phyloP scores from a whole-genome alignment of 2,113 vertebrate genomes.

The Cyanoliseus patagonus region DNA sequence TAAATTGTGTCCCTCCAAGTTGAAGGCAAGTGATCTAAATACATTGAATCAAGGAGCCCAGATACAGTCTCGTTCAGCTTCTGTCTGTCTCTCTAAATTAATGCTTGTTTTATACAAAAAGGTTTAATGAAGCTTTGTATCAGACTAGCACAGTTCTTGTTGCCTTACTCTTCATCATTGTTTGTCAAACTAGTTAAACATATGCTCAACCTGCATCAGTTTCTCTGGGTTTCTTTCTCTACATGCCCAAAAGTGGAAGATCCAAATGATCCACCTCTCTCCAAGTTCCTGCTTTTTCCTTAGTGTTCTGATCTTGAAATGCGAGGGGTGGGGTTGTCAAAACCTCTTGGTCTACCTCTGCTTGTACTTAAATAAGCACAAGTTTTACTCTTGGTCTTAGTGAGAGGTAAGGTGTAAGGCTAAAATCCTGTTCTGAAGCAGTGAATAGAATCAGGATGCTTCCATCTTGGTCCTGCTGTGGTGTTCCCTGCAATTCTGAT shows the following conservation, averaged over 20 bases:
- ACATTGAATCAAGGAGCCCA: neutral
- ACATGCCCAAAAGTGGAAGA: neutral
- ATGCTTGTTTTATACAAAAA: neutral
- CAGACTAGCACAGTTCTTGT: neutral
- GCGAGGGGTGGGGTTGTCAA: neutral
- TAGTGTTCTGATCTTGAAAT: neutral
- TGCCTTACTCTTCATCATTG: neutral
- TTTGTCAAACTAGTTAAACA: neutral
- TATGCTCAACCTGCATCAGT: neutral
- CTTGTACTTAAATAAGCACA: neutral
- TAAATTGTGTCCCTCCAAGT: neutral
- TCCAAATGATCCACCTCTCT: neutral
- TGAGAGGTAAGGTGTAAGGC: neutral
- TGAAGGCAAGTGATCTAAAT: neutral
- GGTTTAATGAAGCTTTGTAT: neutral
- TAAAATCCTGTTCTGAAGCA: neutral
- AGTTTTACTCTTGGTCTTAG: neutral
- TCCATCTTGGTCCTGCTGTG: neutral
- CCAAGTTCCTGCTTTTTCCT: neutral
- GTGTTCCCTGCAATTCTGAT: neutral
- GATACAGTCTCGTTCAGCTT: neutral
- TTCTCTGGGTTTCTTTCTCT: neutral
- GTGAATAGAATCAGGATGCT: neutral
- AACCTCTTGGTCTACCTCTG: neutral
- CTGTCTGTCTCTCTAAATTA: neutral